Evolutionary conservation across 1,140 invertebrate genomes (phyloP).

Genomic region (Calosoma granatense): DNA sequence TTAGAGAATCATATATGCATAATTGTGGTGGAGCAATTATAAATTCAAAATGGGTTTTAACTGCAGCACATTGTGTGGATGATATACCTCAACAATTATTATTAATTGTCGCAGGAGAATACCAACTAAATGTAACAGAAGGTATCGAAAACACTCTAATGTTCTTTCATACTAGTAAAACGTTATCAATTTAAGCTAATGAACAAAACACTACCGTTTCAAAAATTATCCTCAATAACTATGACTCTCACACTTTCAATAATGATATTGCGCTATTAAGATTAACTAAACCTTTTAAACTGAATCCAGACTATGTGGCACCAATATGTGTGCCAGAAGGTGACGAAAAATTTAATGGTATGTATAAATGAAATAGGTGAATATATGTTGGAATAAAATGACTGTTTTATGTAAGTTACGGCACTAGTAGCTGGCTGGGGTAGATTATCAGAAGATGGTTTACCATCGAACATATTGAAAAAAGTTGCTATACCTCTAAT

Average conservation of each 20-base stretch:
- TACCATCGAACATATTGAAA: conserved; percentile 13
- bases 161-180: conserved; percentile 12
- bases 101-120: conserved; percentile 18
- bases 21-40: conserved; percentile 20
- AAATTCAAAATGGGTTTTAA: conserved; percentile 16
- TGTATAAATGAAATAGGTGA: neutral
- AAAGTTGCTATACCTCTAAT: conserved; percentile 18
- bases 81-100: conserved; percentile 12
- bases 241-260: conserved; percentile 8
- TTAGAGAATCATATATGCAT: conserved; percentile 11
- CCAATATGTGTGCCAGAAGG: conserved; percentile 17
- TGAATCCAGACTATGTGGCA: neutral
- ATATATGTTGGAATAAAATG: too few species aligned
- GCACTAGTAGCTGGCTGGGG: conserved; percentile 20
- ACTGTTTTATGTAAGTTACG: neutral
- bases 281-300: conserved; percentile 14
- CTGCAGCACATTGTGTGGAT: conserved; percentile 20
- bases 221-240: neutral
- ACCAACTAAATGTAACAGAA: neutral
- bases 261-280: conserved; percentile 19
- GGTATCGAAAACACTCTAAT: conserved; percentile 1
- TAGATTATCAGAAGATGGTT: conserved; percentile 14
- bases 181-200: conserved; percentile 18
- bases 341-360: conserved; percentile 16
- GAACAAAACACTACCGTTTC: neutral